Evolutionary conservation across 2,888 invertebrate species (phyloP), one percentile per base, ranked within the genome.

Genomic region (Perizoma flavofasciatum): DNA sequence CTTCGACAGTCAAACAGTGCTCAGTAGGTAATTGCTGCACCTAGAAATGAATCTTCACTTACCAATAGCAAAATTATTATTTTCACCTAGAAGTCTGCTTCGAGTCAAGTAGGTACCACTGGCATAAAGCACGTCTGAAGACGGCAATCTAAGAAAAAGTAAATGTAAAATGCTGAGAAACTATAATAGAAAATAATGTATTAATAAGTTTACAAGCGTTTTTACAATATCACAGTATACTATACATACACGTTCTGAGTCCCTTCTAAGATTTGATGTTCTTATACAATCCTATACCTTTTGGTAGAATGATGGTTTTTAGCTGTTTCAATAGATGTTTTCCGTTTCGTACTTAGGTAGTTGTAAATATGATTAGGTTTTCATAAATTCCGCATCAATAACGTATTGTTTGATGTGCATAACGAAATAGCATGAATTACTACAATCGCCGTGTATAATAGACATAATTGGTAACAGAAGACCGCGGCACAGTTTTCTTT

Each of bases 361-460:
- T 49, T 50, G 39, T 57, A 51, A 53, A 48, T 59, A 50, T n/a
- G 9, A 22, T 22, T 22, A 43, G 5, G 8, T 57, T 54, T 48
- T 8, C 60, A 61, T 61, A 41, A 53, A 60, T 66, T 63, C 61
- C 61, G 68, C 66, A 66, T 61, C 53, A 65, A 43, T 65, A 63
- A 61, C 48, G 60, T 69, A 62, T 65, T 66, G 67, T 68, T 70
- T 67, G 55, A 55, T 68, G 62, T 65, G 71, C 69, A 72, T 76
- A 75, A 70, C 65, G 67, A 69, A 70, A 58, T 59, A 65, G 71
- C 72, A 71, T 73, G 71, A 68, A 64, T 63, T 56, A 69, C 66
- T 66, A 61, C 65, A 61, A 58, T 69, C 58, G 65, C 63, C 55
- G 49, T 63, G 53, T 66, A 55, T 59, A 65, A 66, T 66, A 55